Conservation (phyloP, 2,797 vertebrate species). For the Pipistrellus pipistrellus region DNA sequence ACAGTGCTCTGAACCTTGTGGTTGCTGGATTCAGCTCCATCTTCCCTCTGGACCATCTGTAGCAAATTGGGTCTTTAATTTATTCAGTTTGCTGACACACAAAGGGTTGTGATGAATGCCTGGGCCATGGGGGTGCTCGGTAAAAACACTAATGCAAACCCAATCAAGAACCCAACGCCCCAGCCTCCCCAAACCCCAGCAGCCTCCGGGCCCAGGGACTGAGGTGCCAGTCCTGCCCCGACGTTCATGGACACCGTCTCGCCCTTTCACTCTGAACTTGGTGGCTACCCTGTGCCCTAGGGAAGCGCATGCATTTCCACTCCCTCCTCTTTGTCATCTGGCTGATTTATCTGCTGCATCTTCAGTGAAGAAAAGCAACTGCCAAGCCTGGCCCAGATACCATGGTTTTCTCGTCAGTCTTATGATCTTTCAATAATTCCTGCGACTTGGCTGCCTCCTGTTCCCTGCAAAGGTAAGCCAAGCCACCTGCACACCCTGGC, state of each 20-base stretch:
- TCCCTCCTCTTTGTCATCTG: conserved; percentile 88
- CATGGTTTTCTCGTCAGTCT: conserved; percentile 91
- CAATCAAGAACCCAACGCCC: not conserved
- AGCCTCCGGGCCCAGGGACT: not conserved
- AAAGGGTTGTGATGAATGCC: conserved; percentile 54
- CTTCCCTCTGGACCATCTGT: not conserved
- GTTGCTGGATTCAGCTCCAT: not conserved
- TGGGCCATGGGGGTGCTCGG: not conserved
- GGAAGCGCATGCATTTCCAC: conserved; percentile 91
- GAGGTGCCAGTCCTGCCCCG: not conserved
- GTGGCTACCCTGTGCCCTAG: conserved; percentile 89
- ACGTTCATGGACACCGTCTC: rapidly evolving
- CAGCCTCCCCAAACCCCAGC: not conserved
- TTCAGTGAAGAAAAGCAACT: conserved; percentile 90
- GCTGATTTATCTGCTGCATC: conserved; percentile 88
- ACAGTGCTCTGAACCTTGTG: rapidly evolving
- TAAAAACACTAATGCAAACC: conserved; percentile 25
- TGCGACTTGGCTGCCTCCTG: conserved; percentile 90
- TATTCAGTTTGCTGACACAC: conserved; percentile 49
- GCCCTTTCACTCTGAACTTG: conserved; percentile 67
- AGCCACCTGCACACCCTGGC: not conserved
- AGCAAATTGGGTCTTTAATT: conserved; percentile 45
- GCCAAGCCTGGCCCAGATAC: conserved; percentile 92
- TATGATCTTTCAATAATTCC: conserved; percentile 90
- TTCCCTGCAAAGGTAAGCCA: conserved; percentile 88